Evolutionary conservation across 2,113 vertebrate genomes (phyloP).

Genomic region (Ceyx margarethae): DNA sequence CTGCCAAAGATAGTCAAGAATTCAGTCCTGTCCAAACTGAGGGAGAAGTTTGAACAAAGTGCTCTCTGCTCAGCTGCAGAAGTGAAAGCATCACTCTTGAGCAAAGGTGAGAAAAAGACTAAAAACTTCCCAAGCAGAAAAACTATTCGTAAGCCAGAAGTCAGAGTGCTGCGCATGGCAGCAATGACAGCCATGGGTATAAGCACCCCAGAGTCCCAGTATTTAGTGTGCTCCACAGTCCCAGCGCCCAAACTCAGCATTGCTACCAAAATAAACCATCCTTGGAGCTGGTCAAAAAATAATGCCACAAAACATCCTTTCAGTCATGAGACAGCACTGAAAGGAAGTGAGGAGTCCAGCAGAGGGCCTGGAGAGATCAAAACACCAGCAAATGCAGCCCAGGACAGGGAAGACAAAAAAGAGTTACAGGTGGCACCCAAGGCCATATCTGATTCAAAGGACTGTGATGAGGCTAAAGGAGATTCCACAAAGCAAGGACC

Average conservation of each 20-base stretch:
- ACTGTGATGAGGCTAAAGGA: background rate
- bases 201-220: conserved; percentile 30
- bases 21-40: conserved; percentile 74
- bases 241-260: conserved; percentile 60
- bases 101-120: conserved; percentile 15
- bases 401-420: background rate
- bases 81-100: background rate
- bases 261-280: conserved; percentile 63
- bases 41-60: conserved; percentile 81
- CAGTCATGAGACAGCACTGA: background rate
- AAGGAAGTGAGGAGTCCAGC: background rate
- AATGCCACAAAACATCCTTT: background rate
- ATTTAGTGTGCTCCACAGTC: conserved; percentile 56
- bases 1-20: conserved; percentile 55
- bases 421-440: background rate
- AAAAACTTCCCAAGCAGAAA: conserved; percentile 11
- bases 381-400: background rate
- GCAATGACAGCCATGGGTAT: conserved; percentile 55
- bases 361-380: background rate
- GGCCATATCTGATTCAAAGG: background rate
- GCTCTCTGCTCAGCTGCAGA: conserved; percentile 63
- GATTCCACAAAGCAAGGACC: background rate
- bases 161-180: conserved; percentile 17
- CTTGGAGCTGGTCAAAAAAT: conserved; percentile 65
- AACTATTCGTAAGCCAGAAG: conserved; percentile 54